Conservation (phyloP, 2,797 vertebrate species). For the Pyrrhura leucotis region DNA sequence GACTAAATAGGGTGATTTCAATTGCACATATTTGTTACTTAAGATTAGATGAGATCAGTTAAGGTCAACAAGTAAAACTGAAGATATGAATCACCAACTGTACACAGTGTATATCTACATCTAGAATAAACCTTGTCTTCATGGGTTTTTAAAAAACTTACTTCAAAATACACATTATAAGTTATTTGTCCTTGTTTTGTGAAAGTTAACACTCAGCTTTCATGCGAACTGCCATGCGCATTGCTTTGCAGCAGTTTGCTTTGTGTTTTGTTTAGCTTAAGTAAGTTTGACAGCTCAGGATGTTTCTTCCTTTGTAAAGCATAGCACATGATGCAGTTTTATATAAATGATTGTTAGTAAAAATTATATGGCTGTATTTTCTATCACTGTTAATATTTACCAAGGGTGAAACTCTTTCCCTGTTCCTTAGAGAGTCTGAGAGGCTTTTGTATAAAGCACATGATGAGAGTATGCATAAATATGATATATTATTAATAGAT, state of each 20-base stretch:
- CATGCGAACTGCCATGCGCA: not conserved
- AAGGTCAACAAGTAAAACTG: not conserved
- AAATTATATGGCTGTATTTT: not conserved
- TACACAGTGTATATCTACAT: not conserved
- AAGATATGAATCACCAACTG: not conserved
- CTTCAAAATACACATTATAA: not conserved
- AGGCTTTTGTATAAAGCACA: not conserved
- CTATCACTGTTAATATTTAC: not conserved
- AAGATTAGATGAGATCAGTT: not conserved
- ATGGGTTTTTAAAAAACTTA: not conserved
- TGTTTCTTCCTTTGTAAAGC: not conserved
- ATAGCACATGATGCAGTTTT: not conserved
- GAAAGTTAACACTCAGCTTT: not conserved
- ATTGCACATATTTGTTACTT: not conserved
- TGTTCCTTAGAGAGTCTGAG: not conserved
- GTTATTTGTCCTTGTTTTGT: not conserved
- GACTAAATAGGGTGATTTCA: not conserved
- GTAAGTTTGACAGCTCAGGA: not conserved
- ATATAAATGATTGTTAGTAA: not conserved
- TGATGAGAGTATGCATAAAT: not conserved
- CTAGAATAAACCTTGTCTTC: not conserved
- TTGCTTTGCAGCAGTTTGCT: not conserved
- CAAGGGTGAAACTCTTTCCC: not conserved
- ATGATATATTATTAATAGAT: not conserved
- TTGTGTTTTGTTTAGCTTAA: not conserved